Evolutionary conservation across 2,113 vertebrate species (phyloP).

Genomic region (Oryzias melastigma): DNA sequence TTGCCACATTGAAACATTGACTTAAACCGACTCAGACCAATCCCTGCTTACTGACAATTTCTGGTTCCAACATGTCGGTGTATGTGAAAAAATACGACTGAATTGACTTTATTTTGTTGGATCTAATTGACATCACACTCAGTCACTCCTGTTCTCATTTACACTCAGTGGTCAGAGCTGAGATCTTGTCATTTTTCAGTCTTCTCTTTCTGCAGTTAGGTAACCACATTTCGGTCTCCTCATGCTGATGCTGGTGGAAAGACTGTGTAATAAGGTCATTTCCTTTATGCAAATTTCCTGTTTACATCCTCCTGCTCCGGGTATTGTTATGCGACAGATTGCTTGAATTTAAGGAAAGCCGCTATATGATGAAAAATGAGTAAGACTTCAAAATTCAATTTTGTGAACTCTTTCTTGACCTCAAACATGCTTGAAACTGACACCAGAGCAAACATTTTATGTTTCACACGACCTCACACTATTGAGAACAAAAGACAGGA

Average conservation of each 20-base stretch:
- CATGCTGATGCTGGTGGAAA: conserved; percentile 63
- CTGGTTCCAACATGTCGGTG: too few relatives aligned
- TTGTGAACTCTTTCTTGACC: conserved; percentile 37
- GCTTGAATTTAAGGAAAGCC: conserved; percentile 53
- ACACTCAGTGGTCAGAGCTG: not conserved
- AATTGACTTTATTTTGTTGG: too few relatives aligned
- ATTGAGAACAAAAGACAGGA: conserved; percentile 36
- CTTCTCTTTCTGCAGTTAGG: conserved; percentile 37
- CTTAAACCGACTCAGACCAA: too few relatives aligned
- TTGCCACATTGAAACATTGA: too few relatives aligned
- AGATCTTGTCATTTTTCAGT: conserved; percentile 55
- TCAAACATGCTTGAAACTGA: conserved; percentile 41
- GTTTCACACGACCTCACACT: conserved; percentile 22
- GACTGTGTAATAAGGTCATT: conserved; percentile 74
- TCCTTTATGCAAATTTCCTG: conserved; percentile 76
- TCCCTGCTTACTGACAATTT: too few relatives aligned
- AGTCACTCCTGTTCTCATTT: too few relatives aligned
- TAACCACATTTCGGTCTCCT: conserved; percentile 46
- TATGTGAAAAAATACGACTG: too few relatives aligned
- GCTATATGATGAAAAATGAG: conserved; percentile 65
- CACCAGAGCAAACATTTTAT: conserved; percentile 31
- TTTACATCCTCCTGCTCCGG: conserved; percentile 66
- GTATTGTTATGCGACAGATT: conserved; percentile 71
- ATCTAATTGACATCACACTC: too few relatives aligned
- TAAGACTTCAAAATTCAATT: conserved; percentile 59